Conservation (phyloP, 2,888 invertebrate genomes). For the Limenitis camilla region DNA sequence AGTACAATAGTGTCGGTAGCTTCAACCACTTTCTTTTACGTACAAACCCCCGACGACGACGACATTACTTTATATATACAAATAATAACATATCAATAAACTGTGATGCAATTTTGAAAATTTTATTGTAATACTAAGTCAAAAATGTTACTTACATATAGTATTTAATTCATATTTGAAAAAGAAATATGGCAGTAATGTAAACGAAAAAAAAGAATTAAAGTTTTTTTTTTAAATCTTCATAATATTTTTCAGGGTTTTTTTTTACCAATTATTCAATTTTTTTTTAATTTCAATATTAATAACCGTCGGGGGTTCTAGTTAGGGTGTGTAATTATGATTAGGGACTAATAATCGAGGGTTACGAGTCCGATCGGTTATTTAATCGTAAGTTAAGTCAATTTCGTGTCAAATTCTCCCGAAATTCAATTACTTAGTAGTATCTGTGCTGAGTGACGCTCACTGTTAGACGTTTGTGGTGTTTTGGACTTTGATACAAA, state of each 20-base stretch:
- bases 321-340: slow-evolving; percentile 20
- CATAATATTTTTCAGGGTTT: too few relatives aligned
- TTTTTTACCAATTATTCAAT: too few relatives aligned
- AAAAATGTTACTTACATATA: neutral
- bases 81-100: neutral
- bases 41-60: slow-evolving; percentile 21
- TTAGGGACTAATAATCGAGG: slow-evolving; percentile 29
- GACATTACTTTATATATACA: neutral
- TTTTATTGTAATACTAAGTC: neutral
- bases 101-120: neutral
- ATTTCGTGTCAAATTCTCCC: slow-evolving; percentile 74
- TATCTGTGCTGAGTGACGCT: slow-evolving; percentile 36
- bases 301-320: slow-evolving; percentile 14
- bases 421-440: slow-evolving; percentile 73
- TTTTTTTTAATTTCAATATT: too few relatives aligned
- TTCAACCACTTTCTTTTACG: slow-evolving; percentile 20
- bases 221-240: too few relatives aligned
- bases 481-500: slow-evolving; percentile 40
- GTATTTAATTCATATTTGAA: too few relatives aligned
- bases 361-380: slow-evolving; percentile 20
- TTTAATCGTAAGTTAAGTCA: slow-evolving; percentile 60
- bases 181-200: too few relatives aligned
- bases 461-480: slow-evolving; percentile 40
- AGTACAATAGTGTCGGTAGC: slow-evolving; percentile 60
- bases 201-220: too few relatives aligned